These are phyloP conservation scores for Salvelinus alpinus DNA, from an alignment of 2,113 vertebrate genomes.

Conservation along the genomic window DNA sequence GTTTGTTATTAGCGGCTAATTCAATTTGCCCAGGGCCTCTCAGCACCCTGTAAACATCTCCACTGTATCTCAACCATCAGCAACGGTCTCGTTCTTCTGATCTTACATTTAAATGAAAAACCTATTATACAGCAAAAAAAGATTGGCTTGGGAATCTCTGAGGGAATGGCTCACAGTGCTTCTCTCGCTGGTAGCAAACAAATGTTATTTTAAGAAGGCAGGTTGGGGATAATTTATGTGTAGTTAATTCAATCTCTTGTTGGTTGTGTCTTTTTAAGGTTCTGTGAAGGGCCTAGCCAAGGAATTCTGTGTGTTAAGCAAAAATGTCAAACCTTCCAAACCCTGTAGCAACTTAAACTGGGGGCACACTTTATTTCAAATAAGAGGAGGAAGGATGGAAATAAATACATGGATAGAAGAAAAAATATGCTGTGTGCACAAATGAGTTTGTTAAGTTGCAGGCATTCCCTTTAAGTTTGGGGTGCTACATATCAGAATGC, in stretches of 20 bases:
- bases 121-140: conserved; percentile 80
- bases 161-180: conserved; percentile 68
- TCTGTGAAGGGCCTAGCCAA: conserved; percentile 61
- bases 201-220: conserved; percentile 80
- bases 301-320: conserved; percentile 76
- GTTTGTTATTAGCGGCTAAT: conserved; percentile 71
- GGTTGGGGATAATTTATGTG: conserved; percentile 79
- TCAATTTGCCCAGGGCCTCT: conserved; percentile 67
- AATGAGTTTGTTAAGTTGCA: conserved; percentile 64
- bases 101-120: conserved; percentile 83
- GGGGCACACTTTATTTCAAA: conserved; percentile 65
- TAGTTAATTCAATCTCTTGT: conserved; percentile 81
- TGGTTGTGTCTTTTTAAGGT: conserved; percentile 78
- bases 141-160: conserved; percentile 69
- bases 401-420: conserved; percentile 54
- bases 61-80: conserved; percentile 72
- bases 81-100: conserved; percentile 74
- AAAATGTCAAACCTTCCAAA: conserved; percentile 70
- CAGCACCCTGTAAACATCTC: conserved; percentile 70
- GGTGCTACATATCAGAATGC: neutral
- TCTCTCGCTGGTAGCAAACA: conserved; percentile 79
- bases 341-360: conserved; percentile 60
- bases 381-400: conserved; percentile 55
- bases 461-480: conserved; percentile 37
- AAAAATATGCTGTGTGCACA: conserved; percentile 67